These are phyloP conservation scores for Xestoiulus laeticollis DNA, from an alignment of 2,888 invertebrate species.

Conservation along the genomic window DNA sequence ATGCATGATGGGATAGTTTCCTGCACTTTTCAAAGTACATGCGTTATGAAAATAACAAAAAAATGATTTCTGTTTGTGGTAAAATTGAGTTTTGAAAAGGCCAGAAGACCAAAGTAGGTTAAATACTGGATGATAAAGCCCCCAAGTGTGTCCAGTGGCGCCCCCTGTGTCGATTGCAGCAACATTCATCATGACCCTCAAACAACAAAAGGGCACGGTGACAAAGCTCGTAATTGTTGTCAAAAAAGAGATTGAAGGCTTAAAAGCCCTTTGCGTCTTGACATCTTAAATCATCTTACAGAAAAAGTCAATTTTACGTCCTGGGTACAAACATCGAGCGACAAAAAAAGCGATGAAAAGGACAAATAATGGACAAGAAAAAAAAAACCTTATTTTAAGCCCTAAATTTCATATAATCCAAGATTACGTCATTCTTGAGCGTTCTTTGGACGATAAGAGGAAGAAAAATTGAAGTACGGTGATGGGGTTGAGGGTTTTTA, in stretches of 20 bases:
- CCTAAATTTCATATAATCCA: constrained; percentile 19
- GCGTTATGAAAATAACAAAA: not conserved
- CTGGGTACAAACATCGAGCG: not conserved
- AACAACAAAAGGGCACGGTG: not conserved
- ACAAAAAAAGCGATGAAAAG: constrained; percentile 14
- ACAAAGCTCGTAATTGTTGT: constrained; percentile 6
- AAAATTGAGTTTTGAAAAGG: not conserved
- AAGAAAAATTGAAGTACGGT: not conserved
- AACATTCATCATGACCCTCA: not conserved
- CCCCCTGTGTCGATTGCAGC: not conserved
- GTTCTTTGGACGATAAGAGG: not conserved
- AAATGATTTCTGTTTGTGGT: not conserved
- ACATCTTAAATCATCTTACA: constrained; percentile 35
- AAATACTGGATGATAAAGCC: not conserved
- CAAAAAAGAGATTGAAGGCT: not conserved
- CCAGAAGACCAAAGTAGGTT: not conserved
- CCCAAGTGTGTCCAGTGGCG: not conserved
- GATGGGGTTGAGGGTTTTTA: not conserved
- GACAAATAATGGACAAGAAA: constrained; percentile 17
- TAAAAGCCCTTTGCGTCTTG: constrained; percentile 30
- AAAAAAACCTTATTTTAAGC: not conserved
- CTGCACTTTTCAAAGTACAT: not conserved
- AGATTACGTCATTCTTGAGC: constrained; percentile 19
- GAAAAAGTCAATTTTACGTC: constrained; percentile 30
- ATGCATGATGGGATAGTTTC: not conserved